Evolutionary conservation across 2,797 vertebrate species (phyloP).

Genomic region (Brachymystax lenok): DNA sequence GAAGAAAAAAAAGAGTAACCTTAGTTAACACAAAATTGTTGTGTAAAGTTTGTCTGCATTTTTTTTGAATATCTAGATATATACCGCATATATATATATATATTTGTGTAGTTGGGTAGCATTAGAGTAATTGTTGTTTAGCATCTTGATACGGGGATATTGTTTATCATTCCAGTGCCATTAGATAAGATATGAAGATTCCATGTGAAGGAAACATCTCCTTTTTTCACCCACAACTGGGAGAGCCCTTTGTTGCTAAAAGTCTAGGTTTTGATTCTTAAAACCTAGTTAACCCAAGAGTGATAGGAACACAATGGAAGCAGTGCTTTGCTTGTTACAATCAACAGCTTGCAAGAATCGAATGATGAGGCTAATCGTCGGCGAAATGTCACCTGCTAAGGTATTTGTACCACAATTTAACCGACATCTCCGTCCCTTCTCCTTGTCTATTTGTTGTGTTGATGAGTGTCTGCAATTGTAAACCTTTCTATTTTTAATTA

Average conservation of each 20-base stretch:
- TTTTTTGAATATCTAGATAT: constrained; percentile 64
- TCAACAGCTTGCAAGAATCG: constrained; percentile 35
- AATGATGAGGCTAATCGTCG: constrained; percentile 19
- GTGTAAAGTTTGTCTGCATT: constrained; percentile 73
- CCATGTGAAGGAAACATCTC: constrained; percentile 33
- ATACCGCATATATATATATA: constrained; percentile 58
- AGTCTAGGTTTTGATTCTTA: constrained; percentile 13
- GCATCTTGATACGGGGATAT: constrained; percentile 61
- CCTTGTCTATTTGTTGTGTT: constrained; percentile 72
- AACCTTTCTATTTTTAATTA: constrained; percentile 64
- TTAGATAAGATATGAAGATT: constrained; percentile 42
- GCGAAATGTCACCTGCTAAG: constrained; percentile 33
- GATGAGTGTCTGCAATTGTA: constrained; percentile 71
- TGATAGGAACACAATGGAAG: constrained; percentile 10
- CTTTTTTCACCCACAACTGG: constrained; percentile 9
- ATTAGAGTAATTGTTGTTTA: constrained; percentile 69
- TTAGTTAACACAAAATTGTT: constrained; percentile 59
- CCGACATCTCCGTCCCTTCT: constrained; percentile 36
- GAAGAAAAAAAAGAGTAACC: constrained; percentile 52
- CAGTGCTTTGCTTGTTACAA: constrained; percentile 45
- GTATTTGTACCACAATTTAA: constrained; percentile 4
- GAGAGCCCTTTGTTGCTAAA: not conserved
- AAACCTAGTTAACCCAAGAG: constrained; percentile 17
- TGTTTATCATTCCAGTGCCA: constrained; percentile 57
- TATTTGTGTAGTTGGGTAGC: constrained; percentile 75